These are phyloP conservation scores for Salvator merianae DNA, from an alignment of 2,113 vertebrate species.

Conservation along the genomic window DNA sequence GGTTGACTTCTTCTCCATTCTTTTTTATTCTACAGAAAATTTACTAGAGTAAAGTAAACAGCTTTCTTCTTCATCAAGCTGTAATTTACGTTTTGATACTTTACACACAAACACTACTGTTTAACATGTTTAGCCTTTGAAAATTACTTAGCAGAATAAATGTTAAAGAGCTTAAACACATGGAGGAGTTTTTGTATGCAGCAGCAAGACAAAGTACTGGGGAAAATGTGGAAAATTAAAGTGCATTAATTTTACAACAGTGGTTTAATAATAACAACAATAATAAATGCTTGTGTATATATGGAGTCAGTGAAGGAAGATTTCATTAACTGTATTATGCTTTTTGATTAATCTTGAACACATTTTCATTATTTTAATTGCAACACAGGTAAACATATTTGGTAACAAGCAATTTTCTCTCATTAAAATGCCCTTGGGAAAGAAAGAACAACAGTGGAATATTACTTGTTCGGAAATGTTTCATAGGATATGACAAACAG, in stretches of 20 bases:
- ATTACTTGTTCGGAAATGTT: conserved; percentile 14
- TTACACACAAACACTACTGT: neutral
- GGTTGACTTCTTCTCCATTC: no score
- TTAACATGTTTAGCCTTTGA: conserved; percentile 27
- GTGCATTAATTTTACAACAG: conserved; percentile 60
- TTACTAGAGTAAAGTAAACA: neutral
- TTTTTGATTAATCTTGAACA: conserved; percentile 58
- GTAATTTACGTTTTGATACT: conserved; percentile 23
- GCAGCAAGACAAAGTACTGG: conserved; percentile 45
- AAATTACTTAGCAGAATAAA: conserved; percentile 23
- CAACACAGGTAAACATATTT: conserved; percentile 51
- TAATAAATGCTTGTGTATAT: conserved; percentile 24
- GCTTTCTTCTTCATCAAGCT: neutral
- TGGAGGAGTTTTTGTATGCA: conserved; percentile 38
- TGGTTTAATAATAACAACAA: conserved; percentile 49
- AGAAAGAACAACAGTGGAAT: conserved; percentile 9
- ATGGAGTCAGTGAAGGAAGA: conserved; percentile 42
- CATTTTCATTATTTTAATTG: conserved; percentile 58
- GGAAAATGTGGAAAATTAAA: conserved; percentile 43
- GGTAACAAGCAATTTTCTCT: conserved; percentile 41
- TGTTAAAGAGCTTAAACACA: conserved; percentile 52
- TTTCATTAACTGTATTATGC: conserved; percentile 49
- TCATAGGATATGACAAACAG: conserved; percentile 1
- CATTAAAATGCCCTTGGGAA: conserved; percentile 42
- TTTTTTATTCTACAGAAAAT: no score